Evolutionary conservation across 2,797 vertebrate species (phyloP).

Genomic region (Myiotriccus ornatus): DNA sequence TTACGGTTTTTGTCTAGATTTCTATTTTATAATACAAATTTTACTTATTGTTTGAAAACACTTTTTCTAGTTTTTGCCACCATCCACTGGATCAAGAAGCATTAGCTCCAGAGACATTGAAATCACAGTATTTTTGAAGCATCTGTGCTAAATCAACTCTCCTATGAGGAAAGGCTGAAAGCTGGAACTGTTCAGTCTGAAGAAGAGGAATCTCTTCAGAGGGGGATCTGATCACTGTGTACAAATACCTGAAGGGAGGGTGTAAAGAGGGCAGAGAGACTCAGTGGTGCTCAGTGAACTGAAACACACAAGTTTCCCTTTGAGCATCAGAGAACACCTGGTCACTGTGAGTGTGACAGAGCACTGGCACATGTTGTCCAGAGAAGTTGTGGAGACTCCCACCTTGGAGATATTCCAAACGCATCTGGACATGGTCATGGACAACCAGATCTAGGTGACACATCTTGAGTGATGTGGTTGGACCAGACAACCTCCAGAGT

Average conservation of each 20-base stretch:
- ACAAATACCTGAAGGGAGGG: neutral
- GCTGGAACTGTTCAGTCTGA: neutral
- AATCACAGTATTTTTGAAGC: neutral
- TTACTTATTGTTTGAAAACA: neutral
- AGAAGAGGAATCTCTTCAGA: neutral
- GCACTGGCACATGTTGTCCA: neutral
- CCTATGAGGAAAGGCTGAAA: neutral
- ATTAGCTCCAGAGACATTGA: neutral
- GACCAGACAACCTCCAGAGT: neutral
- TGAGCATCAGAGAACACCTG: neutral
- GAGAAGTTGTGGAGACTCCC: neutral
- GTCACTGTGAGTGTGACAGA: neutral
- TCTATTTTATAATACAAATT: neutral
- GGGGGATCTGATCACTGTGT: neutral
- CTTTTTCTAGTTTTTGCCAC: neutral
- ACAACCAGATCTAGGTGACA: neutral
- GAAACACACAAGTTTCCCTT: neutral
- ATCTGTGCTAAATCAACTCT: neutral
- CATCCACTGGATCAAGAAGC: neutral
- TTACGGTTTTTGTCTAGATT: neutral
- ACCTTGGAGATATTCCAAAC: neutral
- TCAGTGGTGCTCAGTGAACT: neutral
- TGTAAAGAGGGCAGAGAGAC: rapidly evolving
- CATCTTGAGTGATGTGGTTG: neutral
- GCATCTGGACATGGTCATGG: neutral